phyloP scores from a whole-genome alignment of 2,797 vertebrate genomes.

The Bradypus variegatus region DNA sequence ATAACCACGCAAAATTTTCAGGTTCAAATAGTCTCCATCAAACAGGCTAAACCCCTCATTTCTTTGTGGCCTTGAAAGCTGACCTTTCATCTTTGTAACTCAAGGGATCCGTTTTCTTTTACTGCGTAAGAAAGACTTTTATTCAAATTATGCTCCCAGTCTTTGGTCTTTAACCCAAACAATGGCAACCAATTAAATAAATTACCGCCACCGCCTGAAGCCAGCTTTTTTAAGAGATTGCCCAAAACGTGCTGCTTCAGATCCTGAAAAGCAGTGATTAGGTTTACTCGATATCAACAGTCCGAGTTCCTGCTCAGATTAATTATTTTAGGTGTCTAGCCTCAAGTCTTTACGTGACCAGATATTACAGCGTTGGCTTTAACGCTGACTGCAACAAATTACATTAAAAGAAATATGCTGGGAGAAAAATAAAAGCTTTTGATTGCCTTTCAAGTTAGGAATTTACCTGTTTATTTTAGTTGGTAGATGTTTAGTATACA shows the following conservation, averaged over 20 bases:
- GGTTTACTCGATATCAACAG: neutral
- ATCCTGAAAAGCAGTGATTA: neutral
- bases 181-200: neutral
- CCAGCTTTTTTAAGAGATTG: neutral
- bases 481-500: neutral
- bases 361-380: neutral
- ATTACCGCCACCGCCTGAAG: neutral
- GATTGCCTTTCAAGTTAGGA: neutral
- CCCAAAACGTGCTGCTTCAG: neutral
- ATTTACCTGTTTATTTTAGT: neutral
- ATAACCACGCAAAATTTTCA: constrained; percentile 70
- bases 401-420: neutral
- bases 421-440: neutral
- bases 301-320: neutral
- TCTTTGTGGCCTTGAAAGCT: constrained; percentile 36
- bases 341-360: neutral
- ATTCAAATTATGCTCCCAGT: constrained; percentile 41
- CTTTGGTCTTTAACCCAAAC: constrained; percentile 47
- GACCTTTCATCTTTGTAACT: constrained; percentile 50
- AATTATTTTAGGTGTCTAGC: neutral
- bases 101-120: constrained; percentile 59
- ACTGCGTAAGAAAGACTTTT: constrained; percentile 36
- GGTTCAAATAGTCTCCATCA: constrained; percentile 72
- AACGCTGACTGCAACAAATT: neutral
- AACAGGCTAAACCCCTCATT: constrained; percentile 55